Evolutionary conservation across 1,140 invertebrate species (phyloP).

Genomic region (Maniola jurtina): DNA sequence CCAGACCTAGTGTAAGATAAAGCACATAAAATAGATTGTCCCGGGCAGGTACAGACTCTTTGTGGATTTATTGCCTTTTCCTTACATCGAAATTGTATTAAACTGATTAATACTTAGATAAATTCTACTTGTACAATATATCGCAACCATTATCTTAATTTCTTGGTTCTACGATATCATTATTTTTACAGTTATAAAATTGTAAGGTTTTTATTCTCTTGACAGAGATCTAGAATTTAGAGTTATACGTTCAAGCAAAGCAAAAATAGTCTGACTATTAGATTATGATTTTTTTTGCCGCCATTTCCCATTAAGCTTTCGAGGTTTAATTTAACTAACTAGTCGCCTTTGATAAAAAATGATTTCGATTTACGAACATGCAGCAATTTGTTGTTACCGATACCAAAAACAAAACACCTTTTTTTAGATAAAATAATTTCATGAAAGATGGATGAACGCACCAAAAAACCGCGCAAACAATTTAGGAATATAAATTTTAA

Average conservation of each 20-base stretch:
- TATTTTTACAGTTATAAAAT: too few species aligned
- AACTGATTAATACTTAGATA: constrained; percentile 26
- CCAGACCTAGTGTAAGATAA: constrained; percentile 31
- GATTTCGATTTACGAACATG: constrained; percentile 2
- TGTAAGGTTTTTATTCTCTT: too few species aligned
- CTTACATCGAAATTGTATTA: constrained; percentile 27
- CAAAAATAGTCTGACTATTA: too few species aligned
- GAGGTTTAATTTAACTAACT: neutral
- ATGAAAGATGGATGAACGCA: constrained; percentile 1
- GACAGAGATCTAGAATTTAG: too few species aligned
- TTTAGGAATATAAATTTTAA: constrained; percentile 20
- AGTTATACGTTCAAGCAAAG: too few species aligned
- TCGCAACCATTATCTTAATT: too few species aligned
- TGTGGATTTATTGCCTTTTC: constrained; percentile 24
- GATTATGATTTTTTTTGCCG: too few species aligned
- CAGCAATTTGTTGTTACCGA: neutral
- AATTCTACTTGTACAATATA: neutral
- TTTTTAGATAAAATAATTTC: constrained; percentile 6
- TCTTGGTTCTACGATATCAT: too few species aligned
- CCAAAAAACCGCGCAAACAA: constrained; percentile 10
- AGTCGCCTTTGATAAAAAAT: neutral
- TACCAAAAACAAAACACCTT: neutral
- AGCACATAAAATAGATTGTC: constrained; percentile 33
- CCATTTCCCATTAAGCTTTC: neutral
- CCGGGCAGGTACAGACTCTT: constrained; percentile 25